phyloP scores from a whole-genome alignment of 2,888 invertebrate genomes.

The Anthrax anthrax region DNA sequence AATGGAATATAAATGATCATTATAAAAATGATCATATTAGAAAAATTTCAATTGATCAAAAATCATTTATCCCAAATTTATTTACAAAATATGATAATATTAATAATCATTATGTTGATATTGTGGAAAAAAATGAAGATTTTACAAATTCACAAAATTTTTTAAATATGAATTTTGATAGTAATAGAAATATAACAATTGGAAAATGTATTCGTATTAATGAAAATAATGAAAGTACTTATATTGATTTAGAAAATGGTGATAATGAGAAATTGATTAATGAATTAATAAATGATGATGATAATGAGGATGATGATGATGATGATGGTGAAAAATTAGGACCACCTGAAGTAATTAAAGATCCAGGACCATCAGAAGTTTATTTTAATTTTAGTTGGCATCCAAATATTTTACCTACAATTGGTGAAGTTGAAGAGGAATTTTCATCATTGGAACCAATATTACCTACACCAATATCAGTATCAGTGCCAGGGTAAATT shows the following conservation, averaged over 20 bases:
- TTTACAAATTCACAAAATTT: neutral
- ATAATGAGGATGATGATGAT: conserved; percentile 25
- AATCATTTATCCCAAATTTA: neutral
- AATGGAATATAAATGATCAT: neutral
- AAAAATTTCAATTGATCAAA: neutral
- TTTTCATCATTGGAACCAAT: conserved; percentile 31
- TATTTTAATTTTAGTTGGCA: conserved; percentile 34
- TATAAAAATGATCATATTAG: neutral
- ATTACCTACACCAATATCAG: too few species aligned
- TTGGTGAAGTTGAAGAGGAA: conserved; percentile 35
- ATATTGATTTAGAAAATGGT: conserved; percentile 16
- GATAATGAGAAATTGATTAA: conserved; percentile 21
- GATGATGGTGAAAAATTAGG: conserved; percentile 34
- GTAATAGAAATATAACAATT: conserved; percentile 10
- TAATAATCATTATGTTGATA: too few species aligned
- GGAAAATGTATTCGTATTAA: conserved; percentile 29
- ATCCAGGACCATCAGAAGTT: conserved; percentile 33
- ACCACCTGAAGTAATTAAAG: conserved; percentile 32
- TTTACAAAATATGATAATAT: neutral
- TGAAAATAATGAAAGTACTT: conserved; percentile 10
- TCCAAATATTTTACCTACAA: conserved; percentile 34
- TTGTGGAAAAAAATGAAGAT: conserved; percentile 31
- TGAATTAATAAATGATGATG: too few species aligned
- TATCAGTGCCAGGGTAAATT: conserved; percentile 8
- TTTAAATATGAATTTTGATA: neutral